Percentiles rank a stretch among this genome's conserved stretches.
Evolutionary conservation across 1,140 invertebrate genomes (phyloP).

Genomic region (Artemia franciscana): DNA sequence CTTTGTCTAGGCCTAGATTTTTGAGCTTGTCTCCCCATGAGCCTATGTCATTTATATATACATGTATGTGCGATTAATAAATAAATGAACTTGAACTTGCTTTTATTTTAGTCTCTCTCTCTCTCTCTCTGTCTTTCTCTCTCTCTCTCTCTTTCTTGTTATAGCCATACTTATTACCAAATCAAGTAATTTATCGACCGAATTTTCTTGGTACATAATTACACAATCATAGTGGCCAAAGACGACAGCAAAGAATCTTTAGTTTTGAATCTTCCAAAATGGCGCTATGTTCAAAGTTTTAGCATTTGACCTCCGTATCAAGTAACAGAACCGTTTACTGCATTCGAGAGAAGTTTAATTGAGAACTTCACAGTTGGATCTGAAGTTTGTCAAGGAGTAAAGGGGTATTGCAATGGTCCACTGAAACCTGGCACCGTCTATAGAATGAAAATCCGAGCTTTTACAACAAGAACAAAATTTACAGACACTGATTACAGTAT

Average conservation of each 20-base stretch:
- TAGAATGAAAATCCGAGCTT: constrained; percentile 72
- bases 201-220: constrained; percentile 56
- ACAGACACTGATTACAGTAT: constrained; percentile 74
- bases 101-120: too few relatives aligned
- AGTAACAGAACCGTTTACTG: constrained; percentile 67
- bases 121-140: too few relatives aligned
- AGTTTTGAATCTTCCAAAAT: constrained; percentile 54
- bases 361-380: constrained; percentile 68
- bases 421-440: constrained; percentile 73
- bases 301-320: constrained; percentile 75
- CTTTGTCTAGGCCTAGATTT: too few relatives aligned
- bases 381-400: constrained; percentile 42
- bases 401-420: constrained; percentile 70
- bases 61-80: too few relatives aligned
- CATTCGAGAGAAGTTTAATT: constrained; percentile 50
- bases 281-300: constrained; percentile 75
- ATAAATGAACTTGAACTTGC: too few relatives aligned
- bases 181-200: too few relatives aligned
- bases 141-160: too few relatives aligned
- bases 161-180: too few relatives aligned
- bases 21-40: too few relatives aligned
- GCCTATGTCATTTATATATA: too few relatives aligned
- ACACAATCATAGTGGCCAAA: constrained; percentile 77
- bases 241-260: constrained; percentile 51
- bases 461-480: constrained; percentile 71